Conservation (phyloP, 2,888 invertebrate genomes). For the Drosophila hawaiiensis region DNA sequence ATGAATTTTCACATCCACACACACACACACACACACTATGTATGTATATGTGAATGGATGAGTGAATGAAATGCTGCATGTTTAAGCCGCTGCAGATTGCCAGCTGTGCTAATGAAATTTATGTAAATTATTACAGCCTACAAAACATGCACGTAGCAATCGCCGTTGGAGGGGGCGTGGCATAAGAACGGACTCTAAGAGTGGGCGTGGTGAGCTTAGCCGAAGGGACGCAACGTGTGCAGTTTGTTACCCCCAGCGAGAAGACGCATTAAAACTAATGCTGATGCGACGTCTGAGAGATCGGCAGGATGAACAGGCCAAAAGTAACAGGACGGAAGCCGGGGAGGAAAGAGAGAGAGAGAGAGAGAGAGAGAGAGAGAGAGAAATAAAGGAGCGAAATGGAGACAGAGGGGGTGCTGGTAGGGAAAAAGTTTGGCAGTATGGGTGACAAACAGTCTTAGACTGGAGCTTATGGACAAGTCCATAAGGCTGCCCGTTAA, state of each 20-base stretch:
- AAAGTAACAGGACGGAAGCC: neutral
- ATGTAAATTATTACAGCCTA: conserved; percentile 73
- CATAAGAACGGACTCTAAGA: neutral
- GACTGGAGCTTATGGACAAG: conserved; percentile 77
- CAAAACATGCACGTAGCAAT: conserved; percentile 27
- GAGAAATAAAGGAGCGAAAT: neutral
- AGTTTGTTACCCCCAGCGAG: conserved; percentile 71
- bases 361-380: neutral
- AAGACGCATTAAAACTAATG: conserved; percentile 79
- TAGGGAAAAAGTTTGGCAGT: conserved; percentile 13
- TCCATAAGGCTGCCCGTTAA: conserved; percentile 79
- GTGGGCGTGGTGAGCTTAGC: neutral
- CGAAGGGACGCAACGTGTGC: conserved; percentile 31
- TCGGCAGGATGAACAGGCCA: conserved; percentile 11
- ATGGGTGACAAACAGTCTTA: conserved; percentile 71
- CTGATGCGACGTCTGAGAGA: conserved; percentile 72
- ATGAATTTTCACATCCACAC: conserved; percentile 68
- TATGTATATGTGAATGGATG: conserved; percentile 7
- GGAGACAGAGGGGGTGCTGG: neutral
- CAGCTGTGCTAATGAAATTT: conserved; percentile 76
- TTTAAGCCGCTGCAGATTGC: conserved; percentile 52
- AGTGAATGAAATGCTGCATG: conserved; percentile 36
- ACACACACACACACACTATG: conserved; percentile 25
- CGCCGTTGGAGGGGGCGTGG: conserved; percentile 36
- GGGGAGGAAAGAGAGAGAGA: neutral